Evolutionary conservation across 2,888 invertebrate genomes (phyloP).

Genomic region (Leucophenga montana): DNA sequence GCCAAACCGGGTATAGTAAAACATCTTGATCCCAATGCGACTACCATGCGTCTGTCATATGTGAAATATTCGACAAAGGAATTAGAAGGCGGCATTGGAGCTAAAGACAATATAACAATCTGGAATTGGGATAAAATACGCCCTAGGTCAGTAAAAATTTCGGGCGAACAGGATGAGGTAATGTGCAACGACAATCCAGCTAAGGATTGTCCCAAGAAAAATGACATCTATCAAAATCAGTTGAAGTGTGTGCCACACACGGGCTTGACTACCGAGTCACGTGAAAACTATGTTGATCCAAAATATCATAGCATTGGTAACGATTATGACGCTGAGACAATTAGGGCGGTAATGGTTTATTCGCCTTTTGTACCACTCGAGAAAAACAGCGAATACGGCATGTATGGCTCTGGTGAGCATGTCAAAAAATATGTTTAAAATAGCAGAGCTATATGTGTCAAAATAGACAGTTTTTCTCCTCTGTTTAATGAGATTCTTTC

Average conservation of each 20-base stretch:
- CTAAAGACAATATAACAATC: slow-evolving; percentile 66
- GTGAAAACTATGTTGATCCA: slow-evolving; percentile 58
- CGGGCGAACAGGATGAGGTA: slow-evolving; percentile 41
- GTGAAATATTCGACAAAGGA: slow-evolving; percentile 49
- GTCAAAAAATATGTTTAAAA: slow-evolving; percentile 60
- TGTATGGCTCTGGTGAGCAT: slow-evolving; percentile 68
- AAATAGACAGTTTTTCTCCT: too few species aligned
- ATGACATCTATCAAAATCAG: slow-evolving; percentile 54
- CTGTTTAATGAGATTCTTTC: too few species aligned
- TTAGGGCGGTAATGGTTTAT: slow-evolving; percentile 50
- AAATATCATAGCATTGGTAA: slow-evolving; percentile 43
- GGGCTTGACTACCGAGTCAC: slow-evolving; percentile 62
- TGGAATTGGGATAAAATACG: slow-evolving; percentile 68
- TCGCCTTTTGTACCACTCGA: slow-evolving; percentile 44
- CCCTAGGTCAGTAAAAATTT: slow-evolving; percentile 41
- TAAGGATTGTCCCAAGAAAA: slow-evolving; percentile 42
- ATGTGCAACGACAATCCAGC: slow-evolving; percentile 49
- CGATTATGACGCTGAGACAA: slow-evolving; percentile 50
- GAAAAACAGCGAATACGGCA: slow-evolving; percentile 52
- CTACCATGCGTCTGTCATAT: slow-evolving; percentile 65
- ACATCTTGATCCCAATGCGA: slow-evolving; percentile 65
- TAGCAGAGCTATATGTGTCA: too few species aligned
- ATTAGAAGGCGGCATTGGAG: slow-evolving; percentile 51
- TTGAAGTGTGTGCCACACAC: slow-evolving; percentile 62
- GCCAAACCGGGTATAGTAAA: slow-evolving; percentile 58